Base-by-base conservation (phyloP, 2,113 vertebrate genomes). In the Promerops cafer region DNA sequence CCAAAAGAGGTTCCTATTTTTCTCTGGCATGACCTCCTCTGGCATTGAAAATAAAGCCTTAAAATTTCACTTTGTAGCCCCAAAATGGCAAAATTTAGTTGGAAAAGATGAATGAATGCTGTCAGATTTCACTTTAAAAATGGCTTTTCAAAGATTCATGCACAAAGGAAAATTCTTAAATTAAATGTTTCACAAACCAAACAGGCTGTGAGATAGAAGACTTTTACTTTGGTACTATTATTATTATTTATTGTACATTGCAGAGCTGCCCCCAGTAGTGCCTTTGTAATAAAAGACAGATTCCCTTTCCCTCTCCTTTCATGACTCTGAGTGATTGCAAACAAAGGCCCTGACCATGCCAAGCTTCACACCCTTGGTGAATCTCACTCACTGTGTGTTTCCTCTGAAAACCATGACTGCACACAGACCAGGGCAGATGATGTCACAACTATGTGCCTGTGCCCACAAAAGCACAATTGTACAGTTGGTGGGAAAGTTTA, bases 271-370 rank as follows among this genome's bases (percentile, higher is more conserved):
- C n/a, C 50, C 28, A 83, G 22, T 77, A 70, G 37, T 65, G 47
- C 11, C 20, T 83, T 52, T 42, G 22, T 47, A 83, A 76, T 89
- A 76, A 84, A 87, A 82, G 16, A 40, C n/a, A 87, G 37, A 76
- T 45, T 76, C n/a, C 10, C 14, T 53, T 93, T 87, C 28, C 26
- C 15, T 85, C 47, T 79, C n/a, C 31, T 30, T 49, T 69, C 50
- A 45, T 83, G 70, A 80, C 40, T 71, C 49, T 17, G 45, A 76
- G 37, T 79, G 28, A 35, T 61, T 87, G 54, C 70, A 85, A 52
- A 94, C 76, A 92, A 96, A 96, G 78, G 45, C 57, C 40, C 21
- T 47, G 77, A 20, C 52, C 78, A 54, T 65, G 65, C 77, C 91
- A 93, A 74, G 23, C 28, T 92, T 92, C 57, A 70, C 45, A 65